These are phyloP conservation scores for Pseudanteris insignis DNA, from an alignment of 2,888 invertebrate genomes.

Conservation along the genomic window DNA sequence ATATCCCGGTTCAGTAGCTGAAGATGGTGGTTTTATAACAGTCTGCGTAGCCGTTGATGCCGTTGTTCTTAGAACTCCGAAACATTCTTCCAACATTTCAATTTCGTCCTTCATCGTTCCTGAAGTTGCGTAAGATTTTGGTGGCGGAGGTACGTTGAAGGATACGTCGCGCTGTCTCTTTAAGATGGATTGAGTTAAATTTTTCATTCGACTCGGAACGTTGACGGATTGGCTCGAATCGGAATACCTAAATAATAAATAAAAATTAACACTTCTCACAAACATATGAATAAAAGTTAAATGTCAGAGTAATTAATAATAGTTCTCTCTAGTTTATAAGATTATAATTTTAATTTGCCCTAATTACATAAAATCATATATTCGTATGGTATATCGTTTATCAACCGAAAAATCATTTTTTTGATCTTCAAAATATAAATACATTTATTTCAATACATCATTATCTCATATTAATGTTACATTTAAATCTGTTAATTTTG, in stretches of 20 bases:
- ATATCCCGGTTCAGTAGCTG: slow-evolving; percentile 78
- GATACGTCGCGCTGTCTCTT: slow-evolving; percentile 59
- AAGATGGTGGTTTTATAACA: slow-evolving; percentile 64
- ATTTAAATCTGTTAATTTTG: no score
- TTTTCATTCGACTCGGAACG: slow-evolving; percentile 60
- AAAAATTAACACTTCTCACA: background rate
- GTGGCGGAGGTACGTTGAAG: slow-evolving; percentile 56
- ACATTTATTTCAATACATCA: no score
- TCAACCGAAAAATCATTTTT: slow-evolving; percentile 3
- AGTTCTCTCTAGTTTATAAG: background rate
- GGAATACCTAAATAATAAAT: slow-evolving; percentile 54
- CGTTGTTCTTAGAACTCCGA: slow-evolving; percentile 56
- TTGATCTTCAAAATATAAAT: background rate
- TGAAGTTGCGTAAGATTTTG: slow-evolving; percentile 49
- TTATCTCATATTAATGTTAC: no score
- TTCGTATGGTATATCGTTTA: slow-evolving; percentile 18
- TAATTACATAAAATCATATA: background rate
- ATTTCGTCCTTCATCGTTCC: slow-evolving; percentile 56
- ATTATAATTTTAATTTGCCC: background rate
- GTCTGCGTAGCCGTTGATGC: slow-evolving; percentile 58
- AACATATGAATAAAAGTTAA: no score
- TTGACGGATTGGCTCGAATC: slow-evolving; percentile 65
- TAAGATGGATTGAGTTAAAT: slow-evolving; percentile 52
- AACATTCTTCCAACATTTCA: slow-evolving; percentile 61
- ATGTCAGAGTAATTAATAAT: background rate